These are phyloP conservation scores for Betta splendens DNA, from an alignment of 2,797 vertebrate genomes.

Conservation along the genomic window DNA sequence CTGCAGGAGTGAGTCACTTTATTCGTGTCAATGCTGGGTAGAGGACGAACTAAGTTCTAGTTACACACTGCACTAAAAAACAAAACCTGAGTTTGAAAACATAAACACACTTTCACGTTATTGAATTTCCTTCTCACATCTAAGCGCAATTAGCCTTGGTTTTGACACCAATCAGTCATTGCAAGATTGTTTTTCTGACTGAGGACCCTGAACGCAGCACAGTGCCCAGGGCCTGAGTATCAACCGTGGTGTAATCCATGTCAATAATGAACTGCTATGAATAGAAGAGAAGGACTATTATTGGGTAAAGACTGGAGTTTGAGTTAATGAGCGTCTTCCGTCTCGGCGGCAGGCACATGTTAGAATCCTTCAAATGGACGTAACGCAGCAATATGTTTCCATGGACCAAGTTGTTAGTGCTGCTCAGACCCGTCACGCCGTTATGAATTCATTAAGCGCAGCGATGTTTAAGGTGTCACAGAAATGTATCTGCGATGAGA, in stretches of 20 bases:
- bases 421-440: conserved; percentile 21
- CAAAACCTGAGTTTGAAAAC: no score
- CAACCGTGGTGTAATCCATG: no score
- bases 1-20: background rate
- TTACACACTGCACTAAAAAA: background rate
- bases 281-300: conserved; percentile 2
- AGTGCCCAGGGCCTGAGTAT: conserved; percentile 45
- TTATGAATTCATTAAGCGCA: conserved; percentile 46
- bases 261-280: background rate
- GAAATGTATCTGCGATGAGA: conserved; percentile 41
- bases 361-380: conserved; percentile 1
- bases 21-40: background rate
- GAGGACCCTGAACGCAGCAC: conserved; percentile 42
- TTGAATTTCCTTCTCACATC: no score
- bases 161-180: background rate
- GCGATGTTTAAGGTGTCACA: conserved; percentile 48
- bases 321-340: conserved; percentile 5
- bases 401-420: conserved; percentile 19
- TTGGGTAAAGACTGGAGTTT: conserved; percentile 3
- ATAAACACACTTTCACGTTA: no score
- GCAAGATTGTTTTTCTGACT: background rate
- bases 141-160: no score
- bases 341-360: background rate
- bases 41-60: background rate
- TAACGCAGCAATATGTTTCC: conserved; percentile 9